phyloP scores from a whole-genome alignment of 2,113 vertebrate species.

The Atractosteus spatula region DNA sequence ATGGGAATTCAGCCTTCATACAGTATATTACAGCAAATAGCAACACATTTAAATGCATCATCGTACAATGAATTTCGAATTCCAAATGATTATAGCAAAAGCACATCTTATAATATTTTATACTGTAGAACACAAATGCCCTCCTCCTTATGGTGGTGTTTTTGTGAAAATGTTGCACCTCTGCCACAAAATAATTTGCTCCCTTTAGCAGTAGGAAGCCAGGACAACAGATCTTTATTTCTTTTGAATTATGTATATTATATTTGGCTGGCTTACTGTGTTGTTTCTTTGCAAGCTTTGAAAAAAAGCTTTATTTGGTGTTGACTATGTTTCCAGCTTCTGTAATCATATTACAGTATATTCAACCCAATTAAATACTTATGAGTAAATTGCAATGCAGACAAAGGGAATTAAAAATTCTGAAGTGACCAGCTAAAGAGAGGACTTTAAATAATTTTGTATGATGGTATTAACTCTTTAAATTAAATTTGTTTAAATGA shows the following conservation, averaged over 20 bases:
- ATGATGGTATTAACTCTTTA: slow-evolving; percentile 8
- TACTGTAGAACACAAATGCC: too few species aligned
- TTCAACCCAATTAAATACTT: slow-evolving; percentile 19
- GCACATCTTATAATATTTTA: too few species aligned
- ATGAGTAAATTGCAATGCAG: slow-evolving; percentile 8
- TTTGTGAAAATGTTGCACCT: too few species aligned
- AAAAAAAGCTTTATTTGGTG: background rate
- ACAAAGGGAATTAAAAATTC: slow-evolving; percentile 24
- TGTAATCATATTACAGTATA: background rate
- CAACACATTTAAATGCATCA: too few species aligned
- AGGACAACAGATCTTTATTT: slow-evolving; percentile 12
- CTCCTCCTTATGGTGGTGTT: too few species aligned
- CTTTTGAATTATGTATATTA: background rate
- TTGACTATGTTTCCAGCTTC: background rate
- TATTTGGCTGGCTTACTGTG: background rate
- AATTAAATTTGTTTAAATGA: slow-evolving; percentile 17
- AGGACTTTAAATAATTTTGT: background rate
- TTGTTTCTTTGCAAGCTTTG: slow-evolving; percentile 8
- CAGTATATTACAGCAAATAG: too few species aligned
- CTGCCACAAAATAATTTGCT: too few species aligned
- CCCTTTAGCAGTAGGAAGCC: slow-evolving; percentile 1
- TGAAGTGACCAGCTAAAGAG: slow-evolving; percentile 20
- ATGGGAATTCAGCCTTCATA: too few species aligned
- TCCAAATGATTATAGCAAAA: too few species aligned
- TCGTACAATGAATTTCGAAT: too few species aligned